Evolutionary conservation across 2,888 invertebrate species (phyloP).

Genomic region (Oligia latruncula): DNA sequence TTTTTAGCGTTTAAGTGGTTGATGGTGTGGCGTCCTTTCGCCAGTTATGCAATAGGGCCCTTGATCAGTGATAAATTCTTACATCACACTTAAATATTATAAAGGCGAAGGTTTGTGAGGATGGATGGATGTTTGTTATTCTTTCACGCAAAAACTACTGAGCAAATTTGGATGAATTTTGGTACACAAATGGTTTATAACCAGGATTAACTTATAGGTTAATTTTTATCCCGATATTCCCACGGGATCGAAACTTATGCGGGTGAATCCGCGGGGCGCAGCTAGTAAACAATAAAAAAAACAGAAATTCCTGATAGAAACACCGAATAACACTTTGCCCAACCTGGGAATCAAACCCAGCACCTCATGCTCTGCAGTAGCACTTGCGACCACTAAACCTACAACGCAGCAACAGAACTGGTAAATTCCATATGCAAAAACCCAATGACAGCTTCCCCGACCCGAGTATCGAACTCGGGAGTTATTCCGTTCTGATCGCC

Average conservation of each 20-base stretch:
- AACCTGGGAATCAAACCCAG: neutral
- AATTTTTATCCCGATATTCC: too few relatives aligned
- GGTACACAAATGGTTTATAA: too few relatives aligned
- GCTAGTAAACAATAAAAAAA: too few relatives aligned
- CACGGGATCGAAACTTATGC: too few relatives aligned
- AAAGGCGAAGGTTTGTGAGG: too few relatives aligned
- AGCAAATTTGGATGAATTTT: too few relatives aligned
- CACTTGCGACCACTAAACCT: neutral
- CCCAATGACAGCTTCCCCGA: neutral
- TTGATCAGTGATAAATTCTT: neutral
- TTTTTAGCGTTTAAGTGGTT: too few relatives aligned
- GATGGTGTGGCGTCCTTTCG: neutral
- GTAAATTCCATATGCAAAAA: neutral
- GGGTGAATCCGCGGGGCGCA: too few relatives aligned
- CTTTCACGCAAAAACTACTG: too few relatives aligned
- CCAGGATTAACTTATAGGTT: too few relatives aligned
- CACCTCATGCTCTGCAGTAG: neutral
- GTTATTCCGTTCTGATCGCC: too few relatives aligned
- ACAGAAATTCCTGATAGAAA: neutral
- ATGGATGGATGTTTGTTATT: too few relatives aligned
- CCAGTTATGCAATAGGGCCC: neutral
- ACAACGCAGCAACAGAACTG: neutral
- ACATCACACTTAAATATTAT: neutral
- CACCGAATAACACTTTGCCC: neutral
- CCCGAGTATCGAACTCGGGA: neutral